A percentile compares a stretch with the other conserved stretches of the same genome.
These are phyloP conservation scores for Toxotes chatareus DNA, from an alignment of 2,113 vertebrate species.

Conservation along the genomic window DNA sequence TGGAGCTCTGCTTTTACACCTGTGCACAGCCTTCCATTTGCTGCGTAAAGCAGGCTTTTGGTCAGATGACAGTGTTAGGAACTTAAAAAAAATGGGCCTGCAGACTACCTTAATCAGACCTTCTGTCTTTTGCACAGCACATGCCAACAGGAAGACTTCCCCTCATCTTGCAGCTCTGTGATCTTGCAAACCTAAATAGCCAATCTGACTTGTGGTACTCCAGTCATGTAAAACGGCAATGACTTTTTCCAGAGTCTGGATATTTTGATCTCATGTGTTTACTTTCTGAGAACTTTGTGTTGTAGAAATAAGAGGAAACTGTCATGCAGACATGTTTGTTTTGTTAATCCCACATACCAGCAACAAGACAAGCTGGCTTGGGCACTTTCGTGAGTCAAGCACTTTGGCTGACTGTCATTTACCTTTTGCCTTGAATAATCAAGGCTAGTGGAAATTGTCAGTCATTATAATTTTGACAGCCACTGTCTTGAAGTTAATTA, in stretches of 20 bases:
- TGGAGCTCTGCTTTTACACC: background rate
- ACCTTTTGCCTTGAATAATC: background rate
- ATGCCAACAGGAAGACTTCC: background rate
- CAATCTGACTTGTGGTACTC: background rate
- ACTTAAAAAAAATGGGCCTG: background rate
- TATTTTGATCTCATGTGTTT: conserved; percentile 33
- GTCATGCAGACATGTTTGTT: conserved; percentile 59
- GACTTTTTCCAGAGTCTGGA: background rate
- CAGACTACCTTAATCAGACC: background rate
- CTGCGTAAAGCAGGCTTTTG: background rate
- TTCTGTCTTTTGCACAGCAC: background rate
- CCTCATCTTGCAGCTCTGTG: background rate
- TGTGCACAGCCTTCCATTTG: background rate
- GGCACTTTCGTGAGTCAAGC: conserved; percentile 23
- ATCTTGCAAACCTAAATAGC: background rate
- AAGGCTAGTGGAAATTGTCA: background rate
- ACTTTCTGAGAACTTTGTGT: conserved; percentile 44
- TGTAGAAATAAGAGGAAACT: conserved; percentile 49
- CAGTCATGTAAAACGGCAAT: background rate
- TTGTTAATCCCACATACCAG: conserved; percentile 67
- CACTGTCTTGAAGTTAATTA: background rate
- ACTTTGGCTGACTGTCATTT: background rate
- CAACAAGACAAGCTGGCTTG: conserved; percentile 61
- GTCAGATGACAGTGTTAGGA: background rate
- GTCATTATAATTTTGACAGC: background rate